Evolutionary conservation across 2,113 vertebrate species (phyloP).

Genomic region (Butorides virescens): DNA sequence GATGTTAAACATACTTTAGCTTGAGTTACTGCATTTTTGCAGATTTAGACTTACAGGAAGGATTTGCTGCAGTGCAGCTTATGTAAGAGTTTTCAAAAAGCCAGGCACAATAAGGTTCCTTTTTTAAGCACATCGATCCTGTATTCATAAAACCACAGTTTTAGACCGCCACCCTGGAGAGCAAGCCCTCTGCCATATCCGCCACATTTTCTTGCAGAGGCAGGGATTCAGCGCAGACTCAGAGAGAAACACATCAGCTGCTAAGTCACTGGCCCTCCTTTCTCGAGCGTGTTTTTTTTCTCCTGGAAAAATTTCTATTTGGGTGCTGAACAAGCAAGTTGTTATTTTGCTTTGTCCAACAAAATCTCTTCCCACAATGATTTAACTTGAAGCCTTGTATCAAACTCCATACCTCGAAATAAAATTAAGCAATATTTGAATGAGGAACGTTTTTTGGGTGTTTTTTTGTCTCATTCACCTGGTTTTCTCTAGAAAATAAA

Average conservation of each 20-base stretch:
- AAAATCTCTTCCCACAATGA: not conserved
- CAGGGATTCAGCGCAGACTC: not conserved
- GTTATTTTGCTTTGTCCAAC: not conserved
- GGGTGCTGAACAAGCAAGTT: not conserved
- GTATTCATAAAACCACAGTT: not conserved
- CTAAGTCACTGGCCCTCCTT: not conserved
- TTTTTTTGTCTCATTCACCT: not conserved
- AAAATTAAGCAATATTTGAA: not conserved
- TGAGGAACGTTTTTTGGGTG: not conserved
- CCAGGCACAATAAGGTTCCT: fast-evolving
- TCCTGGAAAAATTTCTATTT: not conserved
- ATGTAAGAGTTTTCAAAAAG: not conserved
- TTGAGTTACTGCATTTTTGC: not conserved
- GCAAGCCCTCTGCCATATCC: fast-evolving
- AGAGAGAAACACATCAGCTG: not conserved
- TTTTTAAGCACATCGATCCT: not conserved
- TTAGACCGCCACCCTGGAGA: not conserved
- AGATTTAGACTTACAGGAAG: not conserved
- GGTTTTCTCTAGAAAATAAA: not conserved
- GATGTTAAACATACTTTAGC: not conserved
- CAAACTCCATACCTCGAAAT: not conserved
- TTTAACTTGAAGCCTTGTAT: not conserved
- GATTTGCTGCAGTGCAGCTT: not conserved
- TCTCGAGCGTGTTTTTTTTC: not conserved
- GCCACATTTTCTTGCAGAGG: not conserved